Base-by-base conservation (phyloP, 2,113 vertebrate genomes). In the Sphaerodactylus townsendi region DNA sequence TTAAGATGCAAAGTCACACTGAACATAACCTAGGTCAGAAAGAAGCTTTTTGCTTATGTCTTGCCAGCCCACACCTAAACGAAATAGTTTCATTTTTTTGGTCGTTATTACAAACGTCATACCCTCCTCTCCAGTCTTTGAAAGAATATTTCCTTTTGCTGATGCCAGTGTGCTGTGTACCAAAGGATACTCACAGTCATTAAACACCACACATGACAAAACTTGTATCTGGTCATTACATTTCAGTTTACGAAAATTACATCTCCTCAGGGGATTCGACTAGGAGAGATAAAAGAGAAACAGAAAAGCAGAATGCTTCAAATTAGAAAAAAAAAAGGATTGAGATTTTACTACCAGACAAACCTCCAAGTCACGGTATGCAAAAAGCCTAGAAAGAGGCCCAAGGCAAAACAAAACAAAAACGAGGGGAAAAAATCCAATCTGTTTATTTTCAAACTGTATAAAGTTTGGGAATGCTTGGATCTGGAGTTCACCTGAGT, bases 191-290 rank as follows among this genome's bases (percentile, higher is more conserved):
- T 94, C 93, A 92, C 84, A 92, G 85, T 77, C 83, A 88, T 93
- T 86, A 91, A 84, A 91, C 90, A 88, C 77, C n/a, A 44, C 21
- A 56, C 19, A 46, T 8, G 50, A n/a, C 59, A 30, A 39, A 30
- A 66, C 88, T 92, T 95, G 91, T 90, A 91, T 89, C 90, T 78
- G 66, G 94, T 84, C 92, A 82, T 94, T 94, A 92, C 92, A 95
- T 95, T 92, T 93, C 92, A 94, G 93, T 95, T 91, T 95, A 85
- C 93, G 93, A 96, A 95, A 95, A 95, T 95, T 79, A 86, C 83
- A 88, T 92, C 89, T 95, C 94, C 90, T 93, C 90, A 50, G 93
- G 83, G 87, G 92, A 85, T 91, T 91, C 90, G 89, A 89, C 91
- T 91, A 90, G 94, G 89, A 94, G 90, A 95, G 94, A 95, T 95